Conservation (phyloP, 1,140 invertebrate species). For the Nasonia longicornis region DNA sequence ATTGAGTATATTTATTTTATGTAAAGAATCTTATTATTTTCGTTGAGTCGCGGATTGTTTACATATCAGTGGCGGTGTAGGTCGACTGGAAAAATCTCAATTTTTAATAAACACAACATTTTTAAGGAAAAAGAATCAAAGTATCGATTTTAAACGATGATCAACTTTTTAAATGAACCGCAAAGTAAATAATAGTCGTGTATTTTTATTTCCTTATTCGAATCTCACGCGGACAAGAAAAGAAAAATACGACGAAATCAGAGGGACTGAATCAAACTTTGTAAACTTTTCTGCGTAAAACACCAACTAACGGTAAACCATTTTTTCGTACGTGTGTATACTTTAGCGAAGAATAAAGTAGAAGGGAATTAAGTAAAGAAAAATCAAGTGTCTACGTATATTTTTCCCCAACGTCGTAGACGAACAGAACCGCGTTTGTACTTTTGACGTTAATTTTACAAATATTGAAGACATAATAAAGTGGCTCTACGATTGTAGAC, state of each 20-base stretch:
- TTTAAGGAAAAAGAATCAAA: constrained; percentile 32
- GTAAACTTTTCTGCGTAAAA: constrained; percentile 25
- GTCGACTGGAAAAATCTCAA: constrained; percentile 12
- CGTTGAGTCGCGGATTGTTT: constrained; percentile 52
- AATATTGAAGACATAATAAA: constrained; percentile 17
- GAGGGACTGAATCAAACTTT: constrained; percentile 42
- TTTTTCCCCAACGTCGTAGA: constrained; percentile 39
- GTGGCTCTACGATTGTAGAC: constrained; percentile 18
- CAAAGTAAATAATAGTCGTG: not conserved
- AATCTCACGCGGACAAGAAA: constrained; percentile 45
- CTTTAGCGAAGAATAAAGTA: constrained; percentile 33
- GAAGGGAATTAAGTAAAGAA: constrained; percentile 28
- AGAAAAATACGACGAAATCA: constrained; percentile 26
- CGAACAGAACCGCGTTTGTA: constrained; percentile 42
- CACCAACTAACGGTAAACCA: constrained; percentile 20
- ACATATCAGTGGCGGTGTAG: constrained; percentile 58
- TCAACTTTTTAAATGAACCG: constrained; percentile 44
- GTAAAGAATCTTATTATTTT: not conserved
- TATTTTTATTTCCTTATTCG: constrained; percentile 23
- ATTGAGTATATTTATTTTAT: not conserved
- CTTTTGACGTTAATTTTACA: constrained; percentile 35
- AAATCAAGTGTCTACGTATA: constrained; percentile 41
- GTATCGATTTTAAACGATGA: constrained; percentile 48
- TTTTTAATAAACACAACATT: constrained; percentile 7
- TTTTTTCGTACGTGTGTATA: constrained; percentile 34